These are phyloP conservation scores for Rambutsinella grinnellia DNA, from an alignment of 2,888 invertebrate genomes.

Conservation along the genomic window DNA sequence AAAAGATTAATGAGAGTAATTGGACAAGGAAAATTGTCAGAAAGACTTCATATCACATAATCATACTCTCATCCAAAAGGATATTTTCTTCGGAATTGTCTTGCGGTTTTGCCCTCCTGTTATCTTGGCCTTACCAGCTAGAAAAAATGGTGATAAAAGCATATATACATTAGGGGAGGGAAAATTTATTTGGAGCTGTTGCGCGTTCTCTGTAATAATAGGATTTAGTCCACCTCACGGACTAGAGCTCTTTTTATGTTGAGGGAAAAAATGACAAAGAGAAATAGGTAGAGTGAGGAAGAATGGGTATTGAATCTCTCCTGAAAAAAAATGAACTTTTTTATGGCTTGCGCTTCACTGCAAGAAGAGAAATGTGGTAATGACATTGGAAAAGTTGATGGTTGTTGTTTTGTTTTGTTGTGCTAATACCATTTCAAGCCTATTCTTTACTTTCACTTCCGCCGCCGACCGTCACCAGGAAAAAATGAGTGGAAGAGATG, in stretches of 20 bases:
- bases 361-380: conserved; percentile 31
- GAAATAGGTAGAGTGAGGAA: not conserved
- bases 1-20: conserved; percentile 44
- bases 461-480: not conserved
- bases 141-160: not conserved
- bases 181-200: not conserved
- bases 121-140: not conserved
- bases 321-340: not conserved
- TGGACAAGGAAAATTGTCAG: conserved; percentile 37
- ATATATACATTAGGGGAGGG: not conserved
- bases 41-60: conserved; percentile 15
- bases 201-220: conserved; percentile 49
- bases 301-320: not conserved
- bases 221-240: conserved; percentile 60
- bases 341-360: not conserved
- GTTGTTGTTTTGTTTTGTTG: not conserved
- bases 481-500: conserved; percentile 11
- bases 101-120: not conserved
- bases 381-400: conserved; percentile 22
- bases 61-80: conserved; percentile 20
- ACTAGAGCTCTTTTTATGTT: not conserved
- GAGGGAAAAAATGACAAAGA: not conserved
- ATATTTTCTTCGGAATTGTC: not conserved
- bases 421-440: not conserved
- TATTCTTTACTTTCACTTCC: not conserved